Conservation (phyloP, 2,113 vertebrate genomes). For the Numida meleagris region DNA sequence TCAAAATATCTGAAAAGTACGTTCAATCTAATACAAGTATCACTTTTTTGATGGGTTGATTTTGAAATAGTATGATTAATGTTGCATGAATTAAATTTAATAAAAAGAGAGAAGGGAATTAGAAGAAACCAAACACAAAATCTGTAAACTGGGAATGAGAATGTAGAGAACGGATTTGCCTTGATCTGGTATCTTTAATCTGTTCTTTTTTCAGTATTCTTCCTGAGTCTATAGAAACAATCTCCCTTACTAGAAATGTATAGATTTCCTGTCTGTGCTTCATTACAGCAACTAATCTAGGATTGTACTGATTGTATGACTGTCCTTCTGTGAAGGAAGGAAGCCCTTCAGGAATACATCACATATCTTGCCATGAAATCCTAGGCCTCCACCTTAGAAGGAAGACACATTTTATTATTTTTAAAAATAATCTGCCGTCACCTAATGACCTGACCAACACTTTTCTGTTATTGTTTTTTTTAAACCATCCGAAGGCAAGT, state of each 20-base stretch:
- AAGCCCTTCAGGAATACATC: not conserved
- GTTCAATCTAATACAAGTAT: conserved; percentile 19
- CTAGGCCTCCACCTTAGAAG: not conserved
- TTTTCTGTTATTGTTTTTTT: not conserved
- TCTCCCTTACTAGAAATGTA: not conserved
- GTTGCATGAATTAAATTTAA: not conserved
- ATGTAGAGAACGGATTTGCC: not conserved
- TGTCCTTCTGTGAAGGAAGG: not conserved
- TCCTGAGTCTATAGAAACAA: not conserved
- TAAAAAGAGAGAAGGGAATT: not conserved
- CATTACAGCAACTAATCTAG: not conserved
- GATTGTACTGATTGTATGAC: not conserved
- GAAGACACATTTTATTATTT: not conserved
- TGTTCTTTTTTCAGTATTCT: not conserved
- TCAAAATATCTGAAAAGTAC: conserved; percentile 19
- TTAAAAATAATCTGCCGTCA: not conserved
- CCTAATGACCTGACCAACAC: rapidly evolving
- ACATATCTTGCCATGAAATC: not conserved
- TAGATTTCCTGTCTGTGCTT: not conserved
- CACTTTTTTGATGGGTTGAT: not conserved
- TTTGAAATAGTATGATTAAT: not conserved
- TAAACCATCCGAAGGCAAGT: not conserved
- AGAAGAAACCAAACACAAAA: not conserved
- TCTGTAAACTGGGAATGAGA: not conserved
- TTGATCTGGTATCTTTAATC: not conserved